Conservation (phyloP, 2,113 vertebrate species). For the Murina feae region DNA sequence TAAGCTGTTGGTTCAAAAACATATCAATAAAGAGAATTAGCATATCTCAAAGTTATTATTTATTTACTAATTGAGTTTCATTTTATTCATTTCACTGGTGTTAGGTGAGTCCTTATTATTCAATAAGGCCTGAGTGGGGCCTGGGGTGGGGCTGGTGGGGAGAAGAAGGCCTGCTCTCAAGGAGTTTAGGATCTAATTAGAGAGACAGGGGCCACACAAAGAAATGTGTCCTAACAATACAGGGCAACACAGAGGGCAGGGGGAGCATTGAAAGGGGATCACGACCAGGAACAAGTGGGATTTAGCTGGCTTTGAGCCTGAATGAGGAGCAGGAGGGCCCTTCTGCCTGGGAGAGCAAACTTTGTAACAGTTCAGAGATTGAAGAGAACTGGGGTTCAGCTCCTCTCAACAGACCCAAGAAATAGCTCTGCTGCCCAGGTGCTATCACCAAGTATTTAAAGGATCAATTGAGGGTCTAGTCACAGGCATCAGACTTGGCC, state of each 20-base stretch:
- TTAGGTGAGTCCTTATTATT: background rate
- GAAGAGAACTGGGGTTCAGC: background rate
- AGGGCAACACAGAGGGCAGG: background rate
- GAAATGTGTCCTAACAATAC: fast-evolving
- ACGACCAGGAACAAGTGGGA: background rate
- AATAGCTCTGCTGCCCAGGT: background rate
- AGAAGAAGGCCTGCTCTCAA: background rate
- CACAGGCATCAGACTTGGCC: background rate
- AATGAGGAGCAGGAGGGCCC: background rate
- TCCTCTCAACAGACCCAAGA: background rate
- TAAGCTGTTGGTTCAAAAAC: background rate
- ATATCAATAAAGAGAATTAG: background rate
- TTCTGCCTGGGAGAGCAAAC: background rate
- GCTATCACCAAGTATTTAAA: background rate
- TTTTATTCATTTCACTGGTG: background rate
- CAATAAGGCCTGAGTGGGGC: background rate
- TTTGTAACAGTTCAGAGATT: background rate
- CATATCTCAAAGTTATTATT: background rate
- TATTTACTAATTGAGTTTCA: background rate
- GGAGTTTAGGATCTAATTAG: background rate
- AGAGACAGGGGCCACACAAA: background rate
- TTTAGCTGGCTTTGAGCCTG: background rate
- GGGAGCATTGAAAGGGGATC: background rate
- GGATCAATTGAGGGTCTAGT: background rate
- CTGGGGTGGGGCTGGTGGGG: background rate